Base-by-base conservation (phyloP, 2,888 invertebrate species). In the Drosophila algonquin region DNA sequence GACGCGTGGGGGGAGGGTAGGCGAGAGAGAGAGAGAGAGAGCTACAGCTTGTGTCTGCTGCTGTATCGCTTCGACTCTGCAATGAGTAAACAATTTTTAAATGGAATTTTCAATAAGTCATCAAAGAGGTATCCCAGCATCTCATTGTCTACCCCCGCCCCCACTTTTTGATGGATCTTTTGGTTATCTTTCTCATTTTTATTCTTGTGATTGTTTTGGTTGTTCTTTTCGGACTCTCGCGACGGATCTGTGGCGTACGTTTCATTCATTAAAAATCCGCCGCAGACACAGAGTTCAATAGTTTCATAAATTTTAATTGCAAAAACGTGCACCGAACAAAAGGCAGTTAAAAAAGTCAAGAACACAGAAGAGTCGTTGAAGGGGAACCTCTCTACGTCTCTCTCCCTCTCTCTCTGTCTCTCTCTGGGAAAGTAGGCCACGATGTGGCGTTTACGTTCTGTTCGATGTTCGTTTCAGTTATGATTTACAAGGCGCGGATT, bases 1-100 rank as follows among this genome's bases (percentile, higher is more conserved):
- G 81, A 73, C 77, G 65, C 64, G 74, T 65, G 35, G n/a, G 50
- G 10, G 40, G 35, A 5, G 51, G 18, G 18, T 18, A 18, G 18
- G 18, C 1, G 18, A 21, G 21, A 21, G 21, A 2, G 21, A 21
- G 21, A 21, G 61, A 57, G 48, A 35, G 61, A 62, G 35, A 5
- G 51, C 50, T 7, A 14, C 8, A 48, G 58, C 48, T 69, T 57
- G 68, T 76, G 21, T 21, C 21, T 21, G 21, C 83, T 82, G 88
- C 53, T 68, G 58, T 63, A 55, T 70, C 75, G 84, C 55, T 87
- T 73, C 86, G 70, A 8, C 8, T 54, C 58, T 63, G 76, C 83
- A 90, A 79, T 89, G 90, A 90, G 86, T 90, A 90, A 89, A 86
- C 82, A 81, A 76, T 69, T 84, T 89, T 89, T 90, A 81, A 79